Percentiles rank a stretch among this genome's conserved stretches.
phyloP scores from a whole-genome alignment of 2,888 invertebrate species.

The Drosophila diplacantha region DNA sequence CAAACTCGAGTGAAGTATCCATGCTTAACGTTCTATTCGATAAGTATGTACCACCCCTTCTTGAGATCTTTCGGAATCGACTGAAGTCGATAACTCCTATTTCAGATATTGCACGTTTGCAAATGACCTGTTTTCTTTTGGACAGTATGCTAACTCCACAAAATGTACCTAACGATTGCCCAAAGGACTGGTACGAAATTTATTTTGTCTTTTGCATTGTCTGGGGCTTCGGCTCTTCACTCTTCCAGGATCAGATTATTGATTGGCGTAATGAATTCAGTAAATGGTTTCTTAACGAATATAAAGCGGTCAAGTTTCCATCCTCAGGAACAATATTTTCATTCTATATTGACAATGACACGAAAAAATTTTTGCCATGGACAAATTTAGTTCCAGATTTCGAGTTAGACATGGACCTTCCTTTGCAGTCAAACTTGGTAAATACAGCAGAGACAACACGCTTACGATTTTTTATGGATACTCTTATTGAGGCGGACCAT shows the following conservation, averaged over 20 bases:
- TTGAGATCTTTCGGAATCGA: slow-evolving; percentile 84
- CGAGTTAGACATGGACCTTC: slow-evolving; percentile 91
- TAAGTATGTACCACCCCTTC: slow-evolving; percentile 91
- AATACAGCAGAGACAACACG: slow-evolving; percentile 94
- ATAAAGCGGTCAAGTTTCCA: slow-evolving; percentile 94
- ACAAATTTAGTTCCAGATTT: slow-evolving; percentile 87
- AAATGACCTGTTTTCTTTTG: slow-evolving; percentile 91
- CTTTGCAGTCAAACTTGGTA: slow-evolving; percentile 87
- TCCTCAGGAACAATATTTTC: slow-evolving; percentile 89
- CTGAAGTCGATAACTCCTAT: slow-evolving; percentile 95
- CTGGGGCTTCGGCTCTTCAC: slow-evolving; percentile 96
- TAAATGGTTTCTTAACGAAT: slow-evolving; percentile 96
- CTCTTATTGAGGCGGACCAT: slow-evolving; percentile 86
- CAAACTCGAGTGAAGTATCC: slow-evolving; percentile 85
- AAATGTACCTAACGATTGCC: slow-evolving; percentile 90
- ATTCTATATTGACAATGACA: slow-evolving; percentile 91
- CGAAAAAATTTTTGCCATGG: slow-evolving; percentile 92
- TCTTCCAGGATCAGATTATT: slow-evolving; percentile 93
- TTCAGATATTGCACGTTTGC: slow-evolving; percentile 91
- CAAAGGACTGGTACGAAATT: slow-evolving; percentile 93
- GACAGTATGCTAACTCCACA: slow-evolving; percentile 89
- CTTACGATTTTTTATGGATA: slow-evolving; percentile 90
- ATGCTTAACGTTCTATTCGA: slow-evolving; percentile 92
- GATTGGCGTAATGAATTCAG: slow-evolving; percentile 96
- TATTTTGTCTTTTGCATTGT: slow-evolving; percentile 94